Evolutionary conservation across 2,797 vertebrate species (phyloP).

Genomic region (Buphagus erythrorhynchus): DNA sequence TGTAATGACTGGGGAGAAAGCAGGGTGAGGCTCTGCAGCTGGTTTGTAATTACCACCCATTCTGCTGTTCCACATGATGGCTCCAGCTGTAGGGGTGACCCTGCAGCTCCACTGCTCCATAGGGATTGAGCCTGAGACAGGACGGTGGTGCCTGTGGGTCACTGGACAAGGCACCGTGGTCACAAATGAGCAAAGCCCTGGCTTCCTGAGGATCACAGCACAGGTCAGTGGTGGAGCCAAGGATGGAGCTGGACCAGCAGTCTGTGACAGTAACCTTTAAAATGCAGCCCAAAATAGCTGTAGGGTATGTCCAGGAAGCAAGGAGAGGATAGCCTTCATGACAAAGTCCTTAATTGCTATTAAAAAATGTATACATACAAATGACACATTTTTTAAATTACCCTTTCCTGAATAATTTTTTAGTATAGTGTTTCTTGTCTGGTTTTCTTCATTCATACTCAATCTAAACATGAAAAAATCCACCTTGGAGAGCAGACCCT

Average conservation of each 20-base stretch:
- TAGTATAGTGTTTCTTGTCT: not conserved
- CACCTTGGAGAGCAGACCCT: not conserved
- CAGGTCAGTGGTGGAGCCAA: not conserved
- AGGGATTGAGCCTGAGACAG: not conserved
- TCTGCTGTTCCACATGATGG: not conserved
- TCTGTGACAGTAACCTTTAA: not conserved
- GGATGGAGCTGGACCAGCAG: not conserved
- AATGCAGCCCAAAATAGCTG: not conserved
- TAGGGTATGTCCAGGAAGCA: not conserved
- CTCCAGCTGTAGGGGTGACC: accelerated
- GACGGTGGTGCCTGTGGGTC: accelerated
- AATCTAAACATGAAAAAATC: not conserved
- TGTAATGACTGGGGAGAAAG: not conserved
- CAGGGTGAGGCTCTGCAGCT: not conserved
- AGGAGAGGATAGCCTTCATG: not conserved
- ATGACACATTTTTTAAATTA: not conserved
- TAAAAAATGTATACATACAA: not conserved
- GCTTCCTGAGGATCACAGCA: not conserved
- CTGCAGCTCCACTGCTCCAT: accelerated
- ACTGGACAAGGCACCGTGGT: not conserved
- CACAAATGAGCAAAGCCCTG: not conserved
- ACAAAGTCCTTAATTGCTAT: not conserved
- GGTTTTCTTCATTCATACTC: not conserved
- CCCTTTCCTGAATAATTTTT: not conserved
- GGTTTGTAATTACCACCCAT: not conserved